Evolutionary conservation across 2,797 vertebrate species (phyloP).

Genomic region (Bradypodion pumilum): DNA sequence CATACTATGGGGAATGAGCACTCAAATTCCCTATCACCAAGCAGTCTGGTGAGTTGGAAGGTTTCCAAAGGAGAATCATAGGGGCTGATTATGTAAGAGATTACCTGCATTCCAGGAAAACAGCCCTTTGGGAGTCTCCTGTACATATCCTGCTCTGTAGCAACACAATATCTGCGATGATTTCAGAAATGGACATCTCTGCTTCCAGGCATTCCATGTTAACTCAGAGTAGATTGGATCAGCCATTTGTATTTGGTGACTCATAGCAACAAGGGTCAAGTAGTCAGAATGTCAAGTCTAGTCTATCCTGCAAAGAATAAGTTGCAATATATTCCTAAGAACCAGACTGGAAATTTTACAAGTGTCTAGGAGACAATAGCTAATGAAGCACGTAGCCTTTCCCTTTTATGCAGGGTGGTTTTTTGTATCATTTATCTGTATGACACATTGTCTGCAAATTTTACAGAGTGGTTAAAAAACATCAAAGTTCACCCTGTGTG

Average conservation of each 20-base stretch:
- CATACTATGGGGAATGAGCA: constrained; percentile 1
- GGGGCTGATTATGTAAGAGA: background rate
- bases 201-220: background rate
- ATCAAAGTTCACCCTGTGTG: too few relatives aligned
- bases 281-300: background rate
- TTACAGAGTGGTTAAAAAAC: background rate
- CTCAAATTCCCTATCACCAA: constrained; percentile 4
- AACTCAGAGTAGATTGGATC: background rate
- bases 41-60: background rate
- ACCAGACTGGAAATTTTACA: background rate
- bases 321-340: background rate
- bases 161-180: background rate
- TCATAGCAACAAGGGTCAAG: background rate
- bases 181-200: background rate
- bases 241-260: background rate
- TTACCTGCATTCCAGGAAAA: background rate
- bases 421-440: background rate
- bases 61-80: constrained; percentile 12
- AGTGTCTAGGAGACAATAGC: background rate
- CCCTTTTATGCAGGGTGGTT: too few relatives aligned
- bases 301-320: background rate
- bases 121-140: background rate
- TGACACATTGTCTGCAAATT: background rate
- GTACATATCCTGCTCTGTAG: background rate
- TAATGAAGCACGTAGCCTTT: background rate